Evolutionary conservation across 1,140 invertebrate genomes (phyloP), one percentile per base, ranked within the genome.

Genomic region (Ruditapes philippinarum): DNA sequence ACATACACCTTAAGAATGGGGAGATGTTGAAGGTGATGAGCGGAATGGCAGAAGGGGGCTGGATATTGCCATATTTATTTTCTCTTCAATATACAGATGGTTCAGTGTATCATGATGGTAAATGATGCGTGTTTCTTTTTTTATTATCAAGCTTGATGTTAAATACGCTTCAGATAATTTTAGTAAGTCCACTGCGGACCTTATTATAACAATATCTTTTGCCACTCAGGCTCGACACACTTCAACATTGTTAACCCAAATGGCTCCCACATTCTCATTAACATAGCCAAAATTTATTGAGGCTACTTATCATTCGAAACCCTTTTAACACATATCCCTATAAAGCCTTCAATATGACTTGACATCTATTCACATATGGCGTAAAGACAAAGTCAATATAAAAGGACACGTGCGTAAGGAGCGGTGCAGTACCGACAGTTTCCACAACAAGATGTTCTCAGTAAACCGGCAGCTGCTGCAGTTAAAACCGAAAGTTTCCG

Each of bases 61-160:
- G 73, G 84, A 86, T 86, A 86, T 86, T 86, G 84, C 84, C 84
- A 86, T 78, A 57, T 31, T 74, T n/a, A 49, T 51, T 76, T 31
- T 49, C 45, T 31, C 74, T 78, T 78, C 74, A 78, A 78, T 78
- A 78, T 28, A 51, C 45, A 54, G 42, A 78, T 78, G 74, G n/a
- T 78, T 22, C 28, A 4, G 45, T 57, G 25, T 33, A 51, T 78
- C 33, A 28, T 11, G 74, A 78, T 78, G 73, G n/a, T 76, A 49
- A 57, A 78, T 70, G 65, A 70, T 22, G 14, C 25, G 28, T 62
- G 57, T 62, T 62, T n/a, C n/a, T n/a, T n/a, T n/a, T n/a, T n/a
- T n/a, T n/a, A n/a, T n/a, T 7, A 25, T 28, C 17, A 38, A 70
- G 65, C 65, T n/a, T 31, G 65, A 38, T 70, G 65, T 31, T 70